A percentile compares a stretch with the other conserved stretches of the same genome.
These are phyloP conservation scores for Lithobates sylvaticus DNA, from an alignment of 2,797 vertebrate genomes.

Conservation along the genomic window DNA sequence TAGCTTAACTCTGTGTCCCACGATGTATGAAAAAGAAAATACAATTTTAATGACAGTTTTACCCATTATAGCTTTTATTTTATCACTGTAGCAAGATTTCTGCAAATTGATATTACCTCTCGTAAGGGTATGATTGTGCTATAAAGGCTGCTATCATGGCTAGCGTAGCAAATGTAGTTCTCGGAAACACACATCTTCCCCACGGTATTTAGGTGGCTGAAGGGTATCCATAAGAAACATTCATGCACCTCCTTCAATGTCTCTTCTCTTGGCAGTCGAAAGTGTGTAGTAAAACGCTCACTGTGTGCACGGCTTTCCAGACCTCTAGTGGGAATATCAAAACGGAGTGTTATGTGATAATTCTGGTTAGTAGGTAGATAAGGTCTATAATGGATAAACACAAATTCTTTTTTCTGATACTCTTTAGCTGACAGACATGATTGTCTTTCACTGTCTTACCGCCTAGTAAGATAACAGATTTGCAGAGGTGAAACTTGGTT, in stretches of 20 bases:
- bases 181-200: conserved; percentile 96
- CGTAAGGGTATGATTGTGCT: conserved; percentile 90
- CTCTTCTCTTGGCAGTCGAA: conserved; percentile 91
- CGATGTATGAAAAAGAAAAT: no score
- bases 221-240: conserved; percentile 94
- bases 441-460: no score
- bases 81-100: no score
- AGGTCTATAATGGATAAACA: no score
- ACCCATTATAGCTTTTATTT: no score
- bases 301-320: conserved; percentile 91
- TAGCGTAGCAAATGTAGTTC: conserved; percentile 94
- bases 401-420: no score
- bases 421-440: no score
- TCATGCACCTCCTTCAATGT: conserved; percentile 91
- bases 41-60: no score
- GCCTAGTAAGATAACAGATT: no score
- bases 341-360: conserved; percentile 22
- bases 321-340: conserved; percentile 76
- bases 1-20: no score
- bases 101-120: conserved; percentile 80
- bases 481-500: no score
- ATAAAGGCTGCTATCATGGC: conserved; percentile 92
- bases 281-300: conserved; percentile 90
- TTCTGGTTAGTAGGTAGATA: conserved; percentile 30
- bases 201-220: conserved; percentile 87